phyloP scores from a whole-genome alignment of 2,888 invertebrate species.

The Monopis laevigella region DNA sequence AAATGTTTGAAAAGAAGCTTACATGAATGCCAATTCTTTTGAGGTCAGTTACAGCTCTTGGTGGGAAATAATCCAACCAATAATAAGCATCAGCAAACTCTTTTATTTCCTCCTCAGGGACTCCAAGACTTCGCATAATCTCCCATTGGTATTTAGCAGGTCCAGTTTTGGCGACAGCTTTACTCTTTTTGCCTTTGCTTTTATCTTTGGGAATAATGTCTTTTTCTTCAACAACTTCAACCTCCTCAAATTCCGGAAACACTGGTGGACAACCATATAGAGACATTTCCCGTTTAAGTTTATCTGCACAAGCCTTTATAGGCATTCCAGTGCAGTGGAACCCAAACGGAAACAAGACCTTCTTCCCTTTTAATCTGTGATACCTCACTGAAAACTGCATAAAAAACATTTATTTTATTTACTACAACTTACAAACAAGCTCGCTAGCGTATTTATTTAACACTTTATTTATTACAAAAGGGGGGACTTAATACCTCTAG shows the following conservation, averaged over 20 bases:
- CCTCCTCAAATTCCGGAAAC: slow-evolving; percentile 76
- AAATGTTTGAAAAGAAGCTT: slow-evolving; percentile 34
- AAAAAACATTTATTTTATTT: too few relatives aligned
- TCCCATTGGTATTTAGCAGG: slow-evolving; percentile 96
- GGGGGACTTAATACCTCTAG: too few relatives aligned
- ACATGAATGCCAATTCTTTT: slow-evolving; percentile 91
- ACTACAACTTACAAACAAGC: too few relatives aligned
- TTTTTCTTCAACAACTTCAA: slow-evolving; percentile 50
- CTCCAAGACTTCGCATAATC: slow-evolving; percentile 94
- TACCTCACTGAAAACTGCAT: slow-evolving; percentile 89
- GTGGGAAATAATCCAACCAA: slow-evolving; percentile 99
- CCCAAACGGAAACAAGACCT: slow-evolving; percentile 95
- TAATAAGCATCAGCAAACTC: slow-evolving; percentile 89
- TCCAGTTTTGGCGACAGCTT: slow-evolving; percentile 92
- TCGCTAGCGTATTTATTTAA: too few relatives aligned
- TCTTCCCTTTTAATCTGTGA: slow-evolving; percentile 90
- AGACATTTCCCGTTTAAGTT: slow-evolving; percentile 92
- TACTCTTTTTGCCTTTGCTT: slow-evolving; percentile 92
- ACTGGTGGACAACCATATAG: slow-evolving; percentile 91
- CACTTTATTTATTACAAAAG: too few relatives aligned
- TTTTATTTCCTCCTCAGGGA: slow-evolving; percentile 90
- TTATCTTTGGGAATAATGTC: slow-evolving; percentile 71
- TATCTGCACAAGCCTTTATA: slow-evolving; percentile 98
- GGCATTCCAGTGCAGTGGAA: slow-evolving; percentile 99
- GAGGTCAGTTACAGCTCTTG: slow-evolving; percentile 85